Conservation (phyloP, 2,888 invertebrate genomes). For the Siphlonurus alternatus region DNA sequence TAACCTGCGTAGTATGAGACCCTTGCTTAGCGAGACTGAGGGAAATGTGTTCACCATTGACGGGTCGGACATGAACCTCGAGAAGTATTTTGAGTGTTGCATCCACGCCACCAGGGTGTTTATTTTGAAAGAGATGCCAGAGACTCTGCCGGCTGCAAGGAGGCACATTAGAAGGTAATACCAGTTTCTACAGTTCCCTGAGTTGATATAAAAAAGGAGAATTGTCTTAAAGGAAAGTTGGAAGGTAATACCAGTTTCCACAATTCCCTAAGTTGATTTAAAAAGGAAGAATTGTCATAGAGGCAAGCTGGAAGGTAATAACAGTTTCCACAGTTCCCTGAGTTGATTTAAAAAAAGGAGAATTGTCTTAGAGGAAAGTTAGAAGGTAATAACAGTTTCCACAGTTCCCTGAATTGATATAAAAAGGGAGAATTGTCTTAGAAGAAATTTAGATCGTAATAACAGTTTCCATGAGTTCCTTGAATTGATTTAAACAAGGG, state of each 20-base stretch:
- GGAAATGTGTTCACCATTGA: slow-evolving; percentile 49
- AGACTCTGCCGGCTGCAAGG: slow-evolving; percentile 60
- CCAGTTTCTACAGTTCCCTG: neutral
- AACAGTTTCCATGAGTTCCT: too few species aligned
- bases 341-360: too few species aligned
- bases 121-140: slow-evolving; percentile 67
- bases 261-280: neutral
- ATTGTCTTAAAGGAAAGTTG: slow-evolving; percentile 69
- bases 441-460: too few species aligned
- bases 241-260: slow-evolving; percentile 37
- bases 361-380: too few species aligned
- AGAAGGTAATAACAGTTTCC: slow-evolving; percentile 39
- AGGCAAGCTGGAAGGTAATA: slow-evolving; percentile 62
- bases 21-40: slow-evolving; percentile 45
- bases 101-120: slow-evolving; percentile 60
- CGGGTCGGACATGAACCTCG: slow-evolving; percentile 53
- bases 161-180: slow-evolving; percentile 62
- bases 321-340: neutral
- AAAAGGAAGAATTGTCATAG: too few species aligned
- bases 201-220: too few species aligned
- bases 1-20: slow-evolving; percentile 38
- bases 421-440: too few species aligned
- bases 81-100: slow-evolving; percentile 67
- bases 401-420: too few species aligned
- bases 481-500: too few species aligned